Base-by-base conservation (phyloP, 1,140 invertebrate species). In the Acromyrmex echinatior region DNA sequence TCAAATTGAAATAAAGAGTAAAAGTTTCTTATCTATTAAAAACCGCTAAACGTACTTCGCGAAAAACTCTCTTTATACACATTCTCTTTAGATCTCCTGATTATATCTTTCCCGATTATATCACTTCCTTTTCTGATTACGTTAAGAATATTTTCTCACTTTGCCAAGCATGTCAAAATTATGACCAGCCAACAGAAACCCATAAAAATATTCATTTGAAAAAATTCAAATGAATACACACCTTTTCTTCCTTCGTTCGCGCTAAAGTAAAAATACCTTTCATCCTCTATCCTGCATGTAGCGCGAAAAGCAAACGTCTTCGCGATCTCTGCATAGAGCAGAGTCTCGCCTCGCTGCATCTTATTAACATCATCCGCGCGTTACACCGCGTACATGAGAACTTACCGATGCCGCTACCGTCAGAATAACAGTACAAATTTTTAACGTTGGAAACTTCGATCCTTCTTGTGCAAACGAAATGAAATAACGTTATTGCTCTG, bases 341-440 rank as follows among this genome's bases (percentile, higher is more conserved):
- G 51, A 58, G 79, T 73, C 66, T 81, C 79, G 79, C 79, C 79
- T 81, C 79, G 79, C 79, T 81, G 79, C 79, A 81, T 81, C 79
- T 73, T 81, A 81, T 81, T 81, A 81, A 71, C 79, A 81, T 81
- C 66, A 81, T 81, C 66, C 66, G 79, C 51, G 66, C 79, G 66
- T 73, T 81, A 81, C 79, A 21, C 65, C 65, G 78, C 21, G 68
- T 71, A 81, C 51, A 73, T 35, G 79, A 58, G 79, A 81, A 81
- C 51, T 49, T 39, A 14, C 66, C 51, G 79, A 71, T 81, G 66
- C 79, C 28, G 78, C 78, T 25, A 58, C 65, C 51, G 66, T 58
- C 66, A 12, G 66, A 71, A 81, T 81, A 81, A 81, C 79, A 81
- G 79, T 81, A 81, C 51, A 71, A 56, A 81, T 81, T 81, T 58